Conservation (phyloP, 2,888 invertebrate species). For the Meteorus colon region DNA sequence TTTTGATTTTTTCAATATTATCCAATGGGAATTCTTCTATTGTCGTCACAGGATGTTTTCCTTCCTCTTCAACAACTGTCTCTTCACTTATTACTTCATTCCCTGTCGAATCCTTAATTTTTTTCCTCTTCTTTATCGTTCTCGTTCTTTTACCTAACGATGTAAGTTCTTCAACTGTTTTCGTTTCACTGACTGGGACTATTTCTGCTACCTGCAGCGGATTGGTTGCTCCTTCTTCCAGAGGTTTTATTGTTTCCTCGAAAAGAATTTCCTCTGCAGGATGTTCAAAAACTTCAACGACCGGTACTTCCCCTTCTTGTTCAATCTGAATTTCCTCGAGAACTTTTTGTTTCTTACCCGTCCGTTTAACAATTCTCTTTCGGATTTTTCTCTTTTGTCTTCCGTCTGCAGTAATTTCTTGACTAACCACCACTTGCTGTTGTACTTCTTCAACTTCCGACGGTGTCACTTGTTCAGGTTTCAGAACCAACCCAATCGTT, state of each 20-base stretch:
- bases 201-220: constrained; percentile 63
- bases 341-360: constrained; percentile 57
- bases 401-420: constrained; percentile 65
- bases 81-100: constrained; percentile 60
- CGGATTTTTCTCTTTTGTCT: constrained; percentile 60
- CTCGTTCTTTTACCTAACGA: constrained; percentile 58
- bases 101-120: constrained; percentile 55
- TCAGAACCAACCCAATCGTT: constrained; percentile 56
- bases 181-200: constrained; percentile 48
- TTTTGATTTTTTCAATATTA: constrained; percentile 47
- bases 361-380: constrained; percentile 66
- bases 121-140: constrained; percentile 48
- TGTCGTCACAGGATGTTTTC: constrained; percentile 45
- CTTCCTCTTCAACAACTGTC: constrained; percentile 52
- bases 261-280: constrained; percentile 62
- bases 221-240: constrained; percentile 53
- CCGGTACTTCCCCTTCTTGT: constrained; percentile 63
- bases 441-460: constrained; percentile 59
- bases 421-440: constrained; percentile 61
- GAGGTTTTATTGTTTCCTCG: constrained; percentile 53
- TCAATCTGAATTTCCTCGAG: constrained; percentile 62
- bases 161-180: constrained; percentile 47
- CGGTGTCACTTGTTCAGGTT: constrained; percentile 55
- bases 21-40: constrained; percentile 51
- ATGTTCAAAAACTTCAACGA: constrained; percentile 67